phyloP scores from a whole-genome alignment of 2,888 invertebrate genomes.

The Apoderus coryli region DNA sequence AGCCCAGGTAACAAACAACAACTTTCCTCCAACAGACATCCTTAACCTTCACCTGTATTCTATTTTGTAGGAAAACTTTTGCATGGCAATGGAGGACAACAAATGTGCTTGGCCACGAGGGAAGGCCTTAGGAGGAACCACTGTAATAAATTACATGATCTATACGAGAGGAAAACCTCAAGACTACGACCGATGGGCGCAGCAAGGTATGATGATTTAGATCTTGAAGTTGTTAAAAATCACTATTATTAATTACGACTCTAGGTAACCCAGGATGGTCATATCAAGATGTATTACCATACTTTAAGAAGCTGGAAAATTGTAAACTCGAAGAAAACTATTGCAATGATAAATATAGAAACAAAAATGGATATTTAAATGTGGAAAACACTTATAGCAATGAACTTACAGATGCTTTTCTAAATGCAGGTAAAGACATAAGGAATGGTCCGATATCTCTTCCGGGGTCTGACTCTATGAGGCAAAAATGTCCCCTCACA shows the following conservation, averaged over 20 bases:
- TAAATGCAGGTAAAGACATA: conserved; percentile 28
- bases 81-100: conserved; percentile 14
- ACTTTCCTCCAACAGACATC: no score
- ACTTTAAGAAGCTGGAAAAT: conserved; percentile 46
- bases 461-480: no score
- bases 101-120: conserved; percentile 36
- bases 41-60: background rate
- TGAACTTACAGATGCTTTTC: conserved; percentile 29
- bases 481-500: no score
- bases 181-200: conserved; percentile 54
- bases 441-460: no score
- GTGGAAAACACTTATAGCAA: conserved; percentile 43
- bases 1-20: no score
- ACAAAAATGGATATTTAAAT: conserved; percentile 43
- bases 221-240: background rate
- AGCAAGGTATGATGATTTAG: conserved; percentile 14
- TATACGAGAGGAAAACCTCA: conserved; percentile 43
- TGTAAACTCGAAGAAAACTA: conserved; percentile 27
- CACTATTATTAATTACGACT: conserved; percentile 1
- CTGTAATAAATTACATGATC: conserved; percentile 33
- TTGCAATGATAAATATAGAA: conserved; percentile 39
- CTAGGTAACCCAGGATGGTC: conserved; percentile 33
- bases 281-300: conserved; percentile 41
- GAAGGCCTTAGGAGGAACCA: conserved; percentile 39
- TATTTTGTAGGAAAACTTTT: conserved; percentile 8